A percentile compares a stretch with the other conserved stretches of the same genome.
phyloP scores from a whole-genome alignment of 1,140 invertebrate species.

The Mizuhopecten yessoensis region DNA sequence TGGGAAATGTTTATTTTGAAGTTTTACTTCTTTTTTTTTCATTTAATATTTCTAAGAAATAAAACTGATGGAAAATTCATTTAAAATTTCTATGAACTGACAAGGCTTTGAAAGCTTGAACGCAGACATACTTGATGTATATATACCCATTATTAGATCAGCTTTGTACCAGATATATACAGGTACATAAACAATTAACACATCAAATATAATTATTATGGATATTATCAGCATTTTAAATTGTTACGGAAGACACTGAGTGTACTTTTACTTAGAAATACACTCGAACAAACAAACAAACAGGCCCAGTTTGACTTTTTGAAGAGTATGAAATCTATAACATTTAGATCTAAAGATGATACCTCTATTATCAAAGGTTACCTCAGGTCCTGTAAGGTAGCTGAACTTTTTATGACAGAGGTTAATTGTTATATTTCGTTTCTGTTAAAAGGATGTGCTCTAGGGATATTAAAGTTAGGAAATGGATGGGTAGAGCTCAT shows the following conservation, averaged over 20 bases:
- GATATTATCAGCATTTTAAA: neutral
- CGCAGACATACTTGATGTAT: neutral
- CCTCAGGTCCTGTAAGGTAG: neutral
- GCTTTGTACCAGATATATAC: neutral
- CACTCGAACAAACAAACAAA: neutral
- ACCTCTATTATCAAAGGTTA: neutral
- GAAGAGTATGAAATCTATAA: neutral
- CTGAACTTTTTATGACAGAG: neutral
- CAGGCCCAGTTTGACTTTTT: neutral
- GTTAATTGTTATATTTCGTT: slow-evolving; percentile 15
- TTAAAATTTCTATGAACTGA: neutral
- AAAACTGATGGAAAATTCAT: neutral
- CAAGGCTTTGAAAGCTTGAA: neutral
- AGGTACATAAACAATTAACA: neutral
- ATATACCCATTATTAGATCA: neutral
- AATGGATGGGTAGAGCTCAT: neutral
- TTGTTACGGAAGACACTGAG: no score
- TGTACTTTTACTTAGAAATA: neutral
- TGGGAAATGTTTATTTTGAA: neutral
- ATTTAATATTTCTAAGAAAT: neutral
- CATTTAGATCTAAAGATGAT: neutral
- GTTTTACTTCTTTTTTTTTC: neutral
- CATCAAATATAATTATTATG: neutral
- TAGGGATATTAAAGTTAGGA: slow-evolving; percentile 27
- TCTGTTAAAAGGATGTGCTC: slow-evolving; percentile 10